Evolutionary conservation across 2,888 invertebrate genomes (phyloP), one percentile per base, ranked within the genome.

Genomic region (Chelonus formosanus): DNA sequence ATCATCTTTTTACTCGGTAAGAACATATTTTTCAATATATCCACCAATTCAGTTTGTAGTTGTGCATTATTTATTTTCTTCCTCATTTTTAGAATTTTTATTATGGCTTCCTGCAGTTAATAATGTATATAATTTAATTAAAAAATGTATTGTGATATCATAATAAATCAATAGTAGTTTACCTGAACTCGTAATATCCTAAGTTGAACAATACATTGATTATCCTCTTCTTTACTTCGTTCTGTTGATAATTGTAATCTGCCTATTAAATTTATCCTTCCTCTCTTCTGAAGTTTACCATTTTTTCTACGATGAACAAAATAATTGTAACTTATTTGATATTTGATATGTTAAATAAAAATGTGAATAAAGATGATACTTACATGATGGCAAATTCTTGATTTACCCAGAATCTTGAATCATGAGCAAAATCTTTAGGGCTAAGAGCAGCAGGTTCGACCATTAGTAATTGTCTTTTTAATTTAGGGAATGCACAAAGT

Each of bases 1-100:
- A 99, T 98, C 93, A 99, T 95, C 86, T 98, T 98, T 85, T 97
- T 97, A 71, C 97, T 96, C 35, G 99, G 99, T 80, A 98, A 87
- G 88, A 99, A 99, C 97, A 99, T 98, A 83, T 98, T 97, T 86
- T 98, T 98, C 76, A 99, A 86, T 81, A 99, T 97, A 86, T 99
- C 98, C 20, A 99, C 93, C 67, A 99, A 88, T 87, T 99, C 98
- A 65, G 96, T 95, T 88, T 98, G 98, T 70, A 99, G 87, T 74
- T 97, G 94, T 59, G 95, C 96, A 85, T 98, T 97, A 56, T 93
- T 92, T 71, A 98, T 93, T 70, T 91, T 90, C 84, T 98, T 98
- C 69, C 99, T 89, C 95, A 97, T 98, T 86, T 99, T 99, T 85
- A 99, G 88, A 70, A 99, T 98, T 87, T 99, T 99, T 73, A 99